Percentiles rank a stretch among this genome's conserved stretches.
These are phyloP conservation scores for Ailurus styani DNA, from an alignment of 2,113 vertebrate genomes.

Conservation along the genomic window DNA sequence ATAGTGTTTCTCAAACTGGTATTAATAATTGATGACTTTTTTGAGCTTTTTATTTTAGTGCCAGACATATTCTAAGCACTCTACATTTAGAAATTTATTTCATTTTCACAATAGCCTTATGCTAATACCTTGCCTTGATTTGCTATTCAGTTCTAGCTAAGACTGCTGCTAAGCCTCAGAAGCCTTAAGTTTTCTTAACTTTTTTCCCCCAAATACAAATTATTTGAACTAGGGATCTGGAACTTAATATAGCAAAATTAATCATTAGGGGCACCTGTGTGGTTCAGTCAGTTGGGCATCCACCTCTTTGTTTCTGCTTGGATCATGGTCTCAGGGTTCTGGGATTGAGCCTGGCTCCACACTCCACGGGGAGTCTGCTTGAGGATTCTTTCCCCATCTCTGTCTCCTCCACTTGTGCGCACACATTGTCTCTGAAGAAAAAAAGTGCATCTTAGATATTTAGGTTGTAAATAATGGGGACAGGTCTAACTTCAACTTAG, in stretches of 20 bases:
- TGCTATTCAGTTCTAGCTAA: not conserved
- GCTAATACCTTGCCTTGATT: not conserved
- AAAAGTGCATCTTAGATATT: not conserved
- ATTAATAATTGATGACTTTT: not conserved
- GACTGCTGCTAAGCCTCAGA: not conserved
- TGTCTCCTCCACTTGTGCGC: not conserved
- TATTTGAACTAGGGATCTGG: not conserved
- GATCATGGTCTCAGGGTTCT: not conserved
- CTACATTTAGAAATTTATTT: not conserved
- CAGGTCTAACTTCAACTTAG: not conserved
- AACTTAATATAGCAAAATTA: not conserved
- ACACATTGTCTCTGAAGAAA: not conserved
- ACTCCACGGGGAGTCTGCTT: not conserved
- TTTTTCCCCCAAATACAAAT: not conserved
- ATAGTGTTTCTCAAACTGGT: not conserved
- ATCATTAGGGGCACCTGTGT: not conserved
- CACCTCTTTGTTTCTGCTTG: not conserved
- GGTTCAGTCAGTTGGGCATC: not conserved
- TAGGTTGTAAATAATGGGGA: not conserved
- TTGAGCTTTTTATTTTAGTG: not conserved
- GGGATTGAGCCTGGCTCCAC: not conserved
- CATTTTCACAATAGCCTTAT: not conserved
- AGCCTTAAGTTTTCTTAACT: not conserved
- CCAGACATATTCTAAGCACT: not conserved
- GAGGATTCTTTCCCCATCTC: not conserved